Conservation (phyloP, 2,888 invertebrate genomes). For the Villa cingulata region DNA sequence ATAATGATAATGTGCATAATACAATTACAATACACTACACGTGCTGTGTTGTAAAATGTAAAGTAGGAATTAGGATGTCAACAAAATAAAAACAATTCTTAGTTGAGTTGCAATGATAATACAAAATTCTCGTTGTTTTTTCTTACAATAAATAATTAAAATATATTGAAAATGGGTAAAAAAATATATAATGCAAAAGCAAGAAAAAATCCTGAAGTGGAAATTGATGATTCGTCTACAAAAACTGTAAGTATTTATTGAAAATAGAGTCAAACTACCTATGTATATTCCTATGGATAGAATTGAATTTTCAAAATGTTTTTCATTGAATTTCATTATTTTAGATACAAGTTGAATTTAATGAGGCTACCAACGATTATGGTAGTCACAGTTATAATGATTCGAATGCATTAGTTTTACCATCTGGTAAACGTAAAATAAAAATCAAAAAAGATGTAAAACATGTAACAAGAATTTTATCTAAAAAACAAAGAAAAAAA, state of each 20-base stretch:
- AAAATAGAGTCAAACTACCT: neutral
- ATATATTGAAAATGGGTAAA: slow-evolving; percentile 45
- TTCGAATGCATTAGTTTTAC: slow-evolving; percentile 68
- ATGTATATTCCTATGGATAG: neutral
- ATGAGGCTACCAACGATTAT: slow-evolving; percentile 38
- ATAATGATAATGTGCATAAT: too few species aligned
- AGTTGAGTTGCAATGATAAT: too few species aligned
- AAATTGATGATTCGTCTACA: slow-evolving; percentile 53
- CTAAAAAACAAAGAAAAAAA: slow-evolving; percentile 76
- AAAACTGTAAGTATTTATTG: slow-evolving; percentile 43
- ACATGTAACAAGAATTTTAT: slow-evolving; percentile 48
- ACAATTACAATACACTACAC: too few species aligned
- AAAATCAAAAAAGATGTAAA: slow-evolving; percentile 47
- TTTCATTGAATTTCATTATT: slow-evolving; percentile 22
- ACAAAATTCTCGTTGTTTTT: too few species aligned
- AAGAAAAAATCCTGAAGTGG: slow-evolving; percentile 50
- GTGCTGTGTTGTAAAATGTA: too few species aligned
- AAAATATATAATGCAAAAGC: slow-evolving; percentile 64
- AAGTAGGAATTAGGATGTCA: too few species aligned
- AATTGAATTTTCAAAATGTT: neutral
- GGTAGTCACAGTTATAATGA: slow-evolving; percentile 54
- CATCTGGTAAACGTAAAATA: slow-evolving; percentile 67
- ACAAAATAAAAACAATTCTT: too few species aligned
- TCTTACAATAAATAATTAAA: neutral
- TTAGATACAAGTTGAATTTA: slow-evolving; percentile 54